phyloP scores from a whole-genome alignment of 1,140 invertebrate genomes.

The Delia radicum region DNA sequence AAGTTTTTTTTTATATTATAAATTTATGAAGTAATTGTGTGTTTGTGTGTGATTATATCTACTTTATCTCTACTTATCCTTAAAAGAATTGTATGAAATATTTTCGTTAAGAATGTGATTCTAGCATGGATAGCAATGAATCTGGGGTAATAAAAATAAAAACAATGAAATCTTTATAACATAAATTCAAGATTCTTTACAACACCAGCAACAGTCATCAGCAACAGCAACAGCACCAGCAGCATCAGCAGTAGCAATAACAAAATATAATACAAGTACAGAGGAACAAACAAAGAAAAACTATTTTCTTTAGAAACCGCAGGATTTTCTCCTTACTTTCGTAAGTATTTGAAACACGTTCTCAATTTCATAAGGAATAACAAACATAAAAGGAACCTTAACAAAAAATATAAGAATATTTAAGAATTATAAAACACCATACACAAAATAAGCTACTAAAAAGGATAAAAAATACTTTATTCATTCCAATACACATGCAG shows the following conservation, averaged over 20 bases:
- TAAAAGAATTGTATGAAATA: neutral
- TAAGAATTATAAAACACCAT: too few species aligned
- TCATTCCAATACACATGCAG: too few species aligned
- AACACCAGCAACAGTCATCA: neutral
- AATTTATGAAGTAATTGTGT: too few species aligned
- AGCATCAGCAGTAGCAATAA: neutral
- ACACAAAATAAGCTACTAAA: too few species aligned
- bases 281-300: too few species aligned
- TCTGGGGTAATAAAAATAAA: neutral
- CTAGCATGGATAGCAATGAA: neutral
- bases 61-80: neutral
- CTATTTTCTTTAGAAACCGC: conserved; percentile 3
- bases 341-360: conserved; percentile 16
- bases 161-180: neutral
- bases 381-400: too few species aligned
- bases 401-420: too few species aligned
- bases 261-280: neutral
- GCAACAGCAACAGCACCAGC: neutral
- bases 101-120: neutral
- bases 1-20: too few species aligned
- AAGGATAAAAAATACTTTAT: too few species aligned
- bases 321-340: conserved; percentile 5
- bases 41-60: neutral
- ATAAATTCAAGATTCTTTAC: neutral
- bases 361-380: conserved; percentile 9